Evolutionary conservation across 2,888 invertebrate genomes (phyloP).

Genomic region (Polyommatus icarus): DNA sequence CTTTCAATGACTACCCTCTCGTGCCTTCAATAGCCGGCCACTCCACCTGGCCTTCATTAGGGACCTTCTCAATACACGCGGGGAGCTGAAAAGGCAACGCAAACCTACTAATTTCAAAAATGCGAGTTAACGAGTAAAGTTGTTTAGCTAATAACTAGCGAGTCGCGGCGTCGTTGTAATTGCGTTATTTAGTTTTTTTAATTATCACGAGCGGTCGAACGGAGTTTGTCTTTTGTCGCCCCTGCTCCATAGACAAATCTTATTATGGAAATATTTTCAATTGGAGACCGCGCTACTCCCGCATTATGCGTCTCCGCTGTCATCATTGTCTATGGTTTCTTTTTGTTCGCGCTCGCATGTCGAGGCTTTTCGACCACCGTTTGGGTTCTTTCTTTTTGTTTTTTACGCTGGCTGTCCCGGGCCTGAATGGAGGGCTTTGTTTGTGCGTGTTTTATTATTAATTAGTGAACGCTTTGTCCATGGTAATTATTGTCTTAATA

Average conservation of each 20-base stretch:
- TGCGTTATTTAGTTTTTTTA: conserved; percentile 65
- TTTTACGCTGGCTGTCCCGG: conserved; percentile 67
- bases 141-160: conserved; percentile 69
- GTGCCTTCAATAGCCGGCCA: conserved; percentile 75
- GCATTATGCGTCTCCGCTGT: conserved; percentile 79
- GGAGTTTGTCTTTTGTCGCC: conserved; percentile 73
- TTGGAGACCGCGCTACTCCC: conserved; percentile 78
- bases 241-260: conserved; percentile 78
- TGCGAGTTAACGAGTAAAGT: conserved; percentile 70
- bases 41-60: conserved; percentile 79
- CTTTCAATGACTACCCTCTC: conserved; percentile 79
- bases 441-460: conserved; percentile 80
- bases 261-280: conserved; percentile 81
- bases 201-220: conserved; percentile 73
- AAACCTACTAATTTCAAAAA: conserved; percentile 66
- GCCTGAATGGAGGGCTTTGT: conserved; percentile 77
- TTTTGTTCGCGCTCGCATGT: conserved; percentile 79
- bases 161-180: conserved; percentile 48
- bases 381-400: conserved; percentile 67
- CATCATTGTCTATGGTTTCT: conserved; percentile 77
- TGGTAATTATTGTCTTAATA: conserved; percentile 81
- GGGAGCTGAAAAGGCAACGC: conserved; percentile 63
- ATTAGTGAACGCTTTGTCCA: conserved; percentile 79
- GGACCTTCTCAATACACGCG: conserved; percentile 66
- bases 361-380: conserved; percentile 79